Evolutionary conservation across 1,140 invertebrate genomes (phyloP).

Genomic region (Acromyrmex echinatior): DNA sequence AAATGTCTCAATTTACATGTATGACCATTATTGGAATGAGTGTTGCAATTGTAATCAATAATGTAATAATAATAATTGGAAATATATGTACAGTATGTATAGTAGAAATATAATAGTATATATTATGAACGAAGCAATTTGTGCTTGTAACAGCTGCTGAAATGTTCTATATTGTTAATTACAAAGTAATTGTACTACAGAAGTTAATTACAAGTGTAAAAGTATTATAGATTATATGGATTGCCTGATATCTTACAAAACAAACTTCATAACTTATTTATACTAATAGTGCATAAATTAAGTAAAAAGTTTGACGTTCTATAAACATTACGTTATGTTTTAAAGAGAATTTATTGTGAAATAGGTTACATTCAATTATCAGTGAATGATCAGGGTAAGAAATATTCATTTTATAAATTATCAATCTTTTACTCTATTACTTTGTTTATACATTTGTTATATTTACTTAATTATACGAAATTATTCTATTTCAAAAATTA

Average conservation of each 20-base stretch:
- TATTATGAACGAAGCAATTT: conserved; percentile 27
- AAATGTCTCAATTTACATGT: background rate
- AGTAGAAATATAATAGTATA: conserved; percentile 63
- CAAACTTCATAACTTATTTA: background rate
- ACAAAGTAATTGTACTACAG: conserved; percentile 20
- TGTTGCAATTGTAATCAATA: conserved; percentile 41
- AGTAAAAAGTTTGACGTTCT: background rate
- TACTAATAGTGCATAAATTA: background rate
- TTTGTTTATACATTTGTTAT: conserved; percentile 45
- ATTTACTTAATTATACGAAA: conserved; percentile 2
- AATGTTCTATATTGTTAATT: conserved; percentile 34
- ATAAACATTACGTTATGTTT: conserved; percentile 23
- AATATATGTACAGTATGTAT: conserved; percentile 46
- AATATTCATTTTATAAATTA: conserved; percentile 38
- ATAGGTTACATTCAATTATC: background rate
- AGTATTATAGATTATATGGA: background rate
- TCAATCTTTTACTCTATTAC: conserved; percentile 18
- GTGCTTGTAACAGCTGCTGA: background rate
- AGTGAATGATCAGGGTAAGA: background rate
- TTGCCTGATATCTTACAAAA: conserved; percentile 12
- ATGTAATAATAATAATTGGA: conserved; percentile 49
- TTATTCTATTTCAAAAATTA: conserved; percentile 21
- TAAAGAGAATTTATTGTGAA: conserved; percentile 21
- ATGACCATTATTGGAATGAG: background rate
- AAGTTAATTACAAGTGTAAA: conserved; percentile 24